Evolutionary conservation across 2,113 vertebrate genomes (phyloP), one percentile per base, ranked within the genome.

Genomic region (Proterorhinus semilunaris): DNA sequence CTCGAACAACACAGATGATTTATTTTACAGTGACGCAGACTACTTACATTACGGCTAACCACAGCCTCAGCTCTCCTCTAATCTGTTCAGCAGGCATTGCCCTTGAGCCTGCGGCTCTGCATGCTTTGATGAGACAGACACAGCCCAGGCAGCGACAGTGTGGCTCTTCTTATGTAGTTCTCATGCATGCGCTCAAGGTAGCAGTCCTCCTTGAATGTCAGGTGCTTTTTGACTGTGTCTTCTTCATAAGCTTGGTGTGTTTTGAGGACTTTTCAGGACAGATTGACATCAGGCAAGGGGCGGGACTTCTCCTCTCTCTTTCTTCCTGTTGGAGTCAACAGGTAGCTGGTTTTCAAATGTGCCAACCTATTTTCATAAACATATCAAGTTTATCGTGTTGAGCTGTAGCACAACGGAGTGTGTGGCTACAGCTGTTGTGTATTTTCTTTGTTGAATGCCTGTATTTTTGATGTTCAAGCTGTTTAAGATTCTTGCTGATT

Each of bases 311-410:
- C 58, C 36, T 61, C 43, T 62, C 65, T 66, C 72, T 69, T 66
- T 64, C 68, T 57, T 68, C 68, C 74, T 78, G 77, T 77, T 80
- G 66, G 80, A 72, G 79, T 84, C 71, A 69, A 80, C 84, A 85
- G 85, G 86, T 85, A 84, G 81, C 74, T 65, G 74, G 68, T 86
- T 78, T 76, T 82, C 72, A 76, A 88, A 90, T 68, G 89, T 89
- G 89, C 89, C 87, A 88, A 90, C 86, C 88, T 89, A 91, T 89
- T 91, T 88, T 90, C 86, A 82, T 86, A 87, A 90, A 91, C 88
- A 90, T 91, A 89, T 90, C 89, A 88, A 59, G 86, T 42, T 71
- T 57, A 81, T 72, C 2, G 75, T 72, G 78, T 88, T 12, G 67
- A 71, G 68, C 85, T 81, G 87, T 82, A 87, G 84, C 85, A 78